Evolutionary conservation across 53 echinoderm and acorn worm species (phyloP), one percentile per base, ranked within the genome.

Genomic region (Glandiceps talaboti): DNA sequence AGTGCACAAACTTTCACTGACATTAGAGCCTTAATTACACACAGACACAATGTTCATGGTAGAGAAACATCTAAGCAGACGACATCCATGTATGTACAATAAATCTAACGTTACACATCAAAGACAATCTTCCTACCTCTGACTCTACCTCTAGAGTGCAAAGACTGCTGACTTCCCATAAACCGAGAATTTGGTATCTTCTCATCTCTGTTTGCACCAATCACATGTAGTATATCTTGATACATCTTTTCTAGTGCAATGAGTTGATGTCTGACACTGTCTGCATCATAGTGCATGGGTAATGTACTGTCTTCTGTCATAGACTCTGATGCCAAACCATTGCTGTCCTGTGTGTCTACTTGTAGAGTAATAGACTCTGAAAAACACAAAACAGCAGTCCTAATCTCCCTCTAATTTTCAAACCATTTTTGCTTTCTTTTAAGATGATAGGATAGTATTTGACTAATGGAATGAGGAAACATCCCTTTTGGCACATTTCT

Each of bases 221-320:
- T 77, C 33, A 90, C 87, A 81, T 85, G 76, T 0, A 95, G 80
- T 73, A 95, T 95, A 28, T 95, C 95, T 33, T 88, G 86, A 75
- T 95, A 95, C 95, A 95, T 95, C 31, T 81, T 85, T 83, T 95
- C 95, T 26, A 95, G 84, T n/a, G 87, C 83, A 26, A 92, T 72
- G 28, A 95, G 86, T 83, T 95, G 92, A 33, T 79, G 77, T 77
- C 92, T 29, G 74, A 95, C 82, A 79, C 82, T 88, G 29, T 92
- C 95, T 26, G 92, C 88, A 75, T 90, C 64, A 45, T 45, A 45
- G 20, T 45, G 64, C 64, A 45, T 45, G 6, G 64, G 64, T 45
- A 6, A 12, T 12, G 64, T 45, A 45, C 64, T 45, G 64, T 45
- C 64, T 45, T 45, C 64, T 12, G 64, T 45, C 20, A 12, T 6